A percentile compares a stretch with the other conserved stretches of the same genome.
Evolutionary conservation across 2,113 vertebrate genomes (phyloP).

Genomic region (Cettia cetti): DNA sequence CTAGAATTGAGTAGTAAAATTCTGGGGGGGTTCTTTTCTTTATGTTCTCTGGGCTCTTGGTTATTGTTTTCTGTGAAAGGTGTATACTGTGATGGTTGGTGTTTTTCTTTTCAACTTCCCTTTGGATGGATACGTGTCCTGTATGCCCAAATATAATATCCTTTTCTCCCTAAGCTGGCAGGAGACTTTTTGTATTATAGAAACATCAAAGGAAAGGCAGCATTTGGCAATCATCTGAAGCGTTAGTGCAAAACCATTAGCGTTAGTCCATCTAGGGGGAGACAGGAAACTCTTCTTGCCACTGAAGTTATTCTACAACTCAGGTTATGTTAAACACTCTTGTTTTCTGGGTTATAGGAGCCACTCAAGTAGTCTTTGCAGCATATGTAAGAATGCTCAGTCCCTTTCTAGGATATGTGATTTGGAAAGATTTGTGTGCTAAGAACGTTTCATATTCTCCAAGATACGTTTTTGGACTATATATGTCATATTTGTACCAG

Average conservation of each 20-base stretch:
- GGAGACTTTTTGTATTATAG: slow-evolving; percentile 6
- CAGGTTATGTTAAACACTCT: not conserved
- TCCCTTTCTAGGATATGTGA: not conserved
- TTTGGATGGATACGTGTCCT: not conserved
- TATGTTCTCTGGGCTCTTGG: slow-evolving; percentile 11
- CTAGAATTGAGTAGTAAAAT: slow-evolving; percentile 16
- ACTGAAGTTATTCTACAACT: not conserved
- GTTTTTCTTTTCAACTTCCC: not conserved
- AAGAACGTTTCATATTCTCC: not conserved
- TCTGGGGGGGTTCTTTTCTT: slow-evolving; percentile 6
- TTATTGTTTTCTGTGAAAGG: slow-evolving; percentile 13
- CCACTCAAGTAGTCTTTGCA: not conserved
- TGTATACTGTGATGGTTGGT: not conserved
- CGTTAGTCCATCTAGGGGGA: not conserved
- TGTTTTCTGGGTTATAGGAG: not conserved
- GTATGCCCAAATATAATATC: not conserved
- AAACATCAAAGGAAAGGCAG: not conserved
- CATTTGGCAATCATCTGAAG: not conserved
- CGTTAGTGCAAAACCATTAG: not conserved
- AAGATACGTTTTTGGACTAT: not conserved
- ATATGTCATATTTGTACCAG: not conserved
- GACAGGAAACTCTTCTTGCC: not conserved
- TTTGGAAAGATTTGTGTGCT: not conserved
- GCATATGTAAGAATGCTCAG: not conserved
- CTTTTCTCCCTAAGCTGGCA: slow-evolving; percentile 32